phyloP scores from a whole-genome alignment of 2,888 invertebrate species.

The Lepidonotus clava region DNA sequence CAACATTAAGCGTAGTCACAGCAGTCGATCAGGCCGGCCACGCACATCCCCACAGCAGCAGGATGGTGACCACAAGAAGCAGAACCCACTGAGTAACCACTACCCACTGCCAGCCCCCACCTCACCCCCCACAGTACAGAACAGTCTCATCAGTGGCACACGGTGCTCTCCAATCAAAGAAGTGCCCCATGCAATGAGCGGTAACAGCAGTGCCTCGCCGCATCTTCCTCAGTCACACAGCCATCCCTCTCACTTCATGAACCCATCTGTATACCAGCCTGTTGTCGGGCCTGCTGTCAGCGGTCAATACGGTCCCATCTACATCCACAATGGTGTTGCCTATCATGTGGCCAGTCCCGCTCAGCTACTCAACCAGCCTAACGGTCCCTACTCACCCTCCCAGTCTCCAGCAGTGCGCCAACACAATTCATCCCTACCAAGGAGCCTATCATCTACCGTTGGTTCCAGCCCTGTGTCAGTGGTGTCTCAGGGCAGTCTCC shows the following conservation, averaged over 20 bases:
- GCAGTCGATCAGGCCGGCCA: slow-evolving; percentile 23
- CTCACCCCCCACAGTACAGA: slow-evolving; percentile 27
- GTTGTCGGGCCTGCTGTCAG: background rate
- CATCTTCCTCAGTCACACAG: slow-evolving; percentile 10
- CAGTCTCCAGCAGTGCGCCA: background rate
- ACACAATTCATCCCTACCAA: slow-evolving; percentile 8
- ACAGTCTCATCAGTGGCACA: slow-evolving; percentile 23
- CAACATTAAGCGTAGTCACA: slow-evolving; percentile 15
- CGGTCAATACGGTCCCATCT: slow-evolving; percentile 14
- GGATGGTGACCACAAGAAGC: background rate
- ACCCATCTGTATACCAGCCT: background rate
- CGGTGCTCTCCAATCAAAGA: slow-evolving; percentile 47
- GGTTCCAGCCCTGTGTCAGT: slow-evolving; percentile 29
- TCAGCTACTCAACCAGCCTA: background rate
- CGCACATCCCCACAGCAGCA: background rate
- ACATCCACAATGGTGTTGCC: slow-evolving; percentile 19
- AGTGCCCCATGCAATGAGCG: background rate
- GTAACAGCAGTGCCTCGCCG: background rate
- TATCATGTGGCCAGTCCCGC: slow-evolving; percentile 25
- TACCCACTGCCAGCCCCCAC: background rate
- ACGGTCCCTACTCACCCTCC: background rate
- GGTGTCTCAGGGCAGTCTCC: background rate
- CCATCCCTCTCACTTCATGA: background rate
- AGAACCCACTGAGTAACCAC: background rate
- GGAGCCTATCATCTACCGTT: slow-evolving; percentile 4